These are phyloP conservation scores for Rafetus swinhoei DNA, from an alignment of 2,113 vertebrate species.

Conservation along the genomic window DNA sequence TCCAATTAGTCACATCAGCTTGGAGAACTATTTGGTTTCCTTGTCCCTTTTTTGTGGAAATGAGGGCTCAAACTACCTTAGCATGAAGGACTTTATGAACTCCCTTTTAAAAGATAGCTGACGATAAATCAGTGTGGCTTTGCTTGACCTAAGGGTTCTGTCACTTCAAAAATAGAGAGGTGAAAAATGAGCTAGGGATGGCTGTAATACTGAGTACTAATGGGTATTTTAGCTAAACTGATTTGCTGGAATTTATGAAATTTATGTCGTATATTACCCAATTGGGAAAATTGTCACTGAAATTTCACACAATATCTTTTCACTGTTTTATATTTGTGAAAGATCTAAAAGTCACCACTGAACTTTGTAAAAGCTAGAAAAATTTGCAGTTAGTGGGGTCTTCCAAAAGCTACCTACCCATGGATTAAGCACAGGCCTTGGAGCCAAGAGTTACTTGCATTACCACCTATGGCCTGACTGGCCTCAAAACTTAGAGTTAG, in stretches of 20 bases:
- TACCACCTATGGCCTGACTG: not conserved
- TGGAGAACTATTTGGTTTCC: not conserved
- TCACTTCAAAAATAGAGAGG: not conserved
- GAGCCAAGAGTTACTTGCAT: not conserved
- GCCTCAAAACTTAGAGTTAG: no score
- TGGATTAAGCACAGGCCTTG: not conserved
- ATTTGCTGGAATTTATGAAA: not conserved
- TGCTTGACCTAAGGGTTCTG: not conserved
- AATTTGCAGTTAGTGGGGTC: not conserved
- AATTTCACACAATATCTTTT: not conserved
- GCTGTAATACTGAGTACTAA: not conserved
- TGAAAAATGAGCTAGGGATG: not conserved
- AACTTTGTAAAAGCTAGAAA: not conserved
- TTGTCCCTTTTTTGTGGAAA: not conserved
- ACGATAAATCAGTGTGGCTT: not conserved
- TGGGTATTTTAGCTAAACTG: not conserved
- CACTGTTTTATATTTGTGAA: not conserved
- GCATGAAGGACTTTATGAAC: not conserved
- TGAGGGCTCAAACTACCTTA: not conserved
- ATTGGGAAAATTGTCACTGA: not conserved
- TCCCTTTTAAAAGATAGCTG: not conserved
- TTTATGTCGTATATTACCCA: not conserved
- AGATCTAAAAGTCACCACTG: not conserved
- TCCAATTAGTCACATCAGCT: not conserved
- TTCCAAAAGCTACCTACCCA: not conserved